Base-by-base conservation (phyloP, 37 sponge, comb jelly and placozoan genomes). In the Crambe crambe region DNA sequence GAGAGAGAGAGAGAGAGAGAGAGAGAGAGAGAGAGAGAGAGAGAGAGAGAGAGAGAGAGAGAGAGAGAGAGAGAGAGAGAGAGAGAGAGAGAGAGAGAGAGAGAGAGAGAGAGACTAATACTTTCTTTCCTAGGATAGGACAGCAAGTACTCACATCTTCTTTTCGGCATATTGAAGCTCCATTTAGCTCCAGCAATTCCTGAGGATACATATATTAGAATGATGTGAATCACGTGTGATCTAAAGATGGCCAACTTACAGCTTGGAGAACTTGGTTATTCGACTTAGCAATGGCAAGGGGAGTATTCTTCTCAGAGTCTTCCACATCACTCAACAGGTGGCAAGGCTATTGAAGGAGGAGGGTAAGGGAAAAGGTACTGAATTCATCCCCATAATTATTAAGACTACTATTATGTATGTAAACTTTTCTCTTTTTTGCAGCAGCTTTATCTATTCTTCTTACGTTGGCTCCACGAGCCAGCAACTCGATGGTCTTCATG, bases 181-280 rank as follows among this genome's bases (percentile, higher is more conserved):
- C 91, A 67, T 93, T 93, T 39, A 89, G 93, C 39, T 81, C 86
- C 34, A 93, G 70, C 69, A 93, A 86, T 64, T 93, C 93, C 92
- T 83, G 12, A 17, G 42, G 32, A 61, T 9, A 79, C 32, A 62
- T 6, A 47, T 12, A 47, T 47, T 47, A 47, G 51, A 15, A 47
- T 47, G 12, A 6, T 47, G 12, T 15, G 10, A 15, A 47, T 15
- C 51, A 47, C 51, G 51, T 15, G 12, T 15, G 51, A 12, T 15
- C 10, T 6, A 15, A 15, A 15, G 1, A 38, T 0, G 42, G 12
- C 41, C 17, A 26, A 37, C 87, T 81, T 32, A 87, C 87, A 76
- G 51, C 82, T 80, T 87, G 87, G 0, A 81, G 60, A 1, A 26
- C 47, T 30, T 87, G 82, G 37, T 87, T 58, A 44, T 75, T 74